Percentiles rank a stretch among this genome's conserved stretches.
phyloP scores from a whole-genome alignment of 2,113 vertebrate species.

The Anser cygnoides region DNA sequence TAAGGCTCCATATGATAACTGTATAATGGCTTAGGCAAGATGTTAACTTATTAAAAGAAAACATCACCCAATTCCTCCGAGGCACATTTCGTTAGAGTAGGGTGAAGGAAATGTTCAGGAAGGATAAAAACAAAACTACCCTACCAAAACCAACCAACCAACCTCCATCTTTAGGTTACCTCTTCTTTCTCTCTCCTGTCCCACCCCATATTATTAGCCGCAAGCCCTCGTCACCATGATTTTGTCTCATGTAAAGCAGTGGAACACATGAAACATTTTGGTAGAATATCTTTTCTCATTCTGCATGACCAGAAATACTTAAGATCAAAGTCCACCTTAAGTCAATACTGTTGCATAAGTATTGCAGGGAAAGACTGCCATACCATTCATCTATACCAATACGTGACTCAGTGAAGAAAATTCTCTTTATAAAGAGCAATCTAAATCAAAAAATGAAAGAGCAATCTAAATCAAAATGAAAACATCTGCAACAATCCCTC shows the following conservation, averaged over 20 bases:
- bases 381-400: not conserved
- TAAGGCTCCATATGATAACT: not conserved
- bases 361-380: not conserved
- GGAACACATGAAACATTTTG: not conserved
- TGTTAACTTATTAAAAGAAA: not conserved
- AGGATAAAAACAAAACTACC: not conserved
- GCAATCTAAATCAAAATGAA: not conserved
- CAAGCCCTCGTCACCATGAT: not conserved
- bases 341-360: not conserved
- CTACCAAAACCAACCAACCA: not conserved
- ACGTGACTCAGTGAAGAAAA: not conserved
- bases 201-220: not conserved
- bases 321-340: not conserved
- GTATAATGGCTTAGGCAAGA: not conserved
- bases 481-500: not conserved
- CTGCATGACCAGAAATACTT: rapidly evolving
- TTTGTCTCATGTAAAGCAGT: not conserved
- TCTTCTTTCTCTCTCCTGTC: not conserved
- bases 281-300: not conserved
- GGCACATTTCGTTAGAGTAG: not conserved
- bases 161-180: rapidly evolving
- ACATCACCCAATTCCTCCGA: not conserved
- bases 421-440: not conserved
- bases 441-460: not conserved
- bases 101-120: not conserved